Conservation (phyloP, 2,113 vertebrate species). For the Acrocephalus arundinaceus region DNA sequence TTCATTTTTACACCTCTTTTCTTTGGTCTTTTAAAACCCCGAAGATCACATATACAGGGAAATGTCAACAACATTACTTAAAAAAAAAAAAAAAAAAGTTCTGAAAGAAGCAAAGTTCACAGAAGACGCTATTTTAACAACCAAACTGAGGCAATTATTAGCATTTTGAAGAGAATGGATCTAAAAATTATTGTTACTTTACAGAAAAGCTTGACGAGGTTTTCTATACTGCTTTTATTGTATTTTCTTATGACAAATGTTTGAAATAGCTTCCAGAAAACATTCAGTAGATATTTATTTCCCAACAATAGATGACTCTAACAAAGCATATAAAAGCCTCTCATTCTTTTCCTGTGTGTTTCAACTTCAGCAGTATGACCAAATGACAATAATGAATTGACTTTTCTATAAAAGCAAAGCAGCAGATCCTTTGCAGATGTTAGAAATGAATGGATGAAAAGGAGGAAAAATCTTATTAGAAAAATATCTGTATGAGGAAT, state of each 20-base stretch:
- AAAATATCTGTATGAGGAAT: neutral
- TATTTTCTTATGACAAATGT: neutral
- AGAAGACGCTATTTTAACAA: neutral
- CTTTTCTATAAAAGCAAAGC: neutral
- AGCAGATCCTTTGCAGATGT: neutral
- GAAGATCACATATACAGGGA: neutral
- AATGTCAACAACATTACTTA: neutral
- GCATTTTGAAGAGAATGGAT: neutral
- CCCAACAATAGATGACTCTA: slow-evolving; percentile 1
- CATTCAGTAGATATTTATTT: slow-evolving; percentile 26
- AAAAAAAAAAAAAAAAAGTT: neutral
- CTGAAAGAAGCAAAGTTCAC: neutral
- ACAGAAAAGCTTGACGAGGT: neutral
- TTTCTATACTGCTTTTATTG: neutral
- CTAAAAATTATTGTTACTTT: neutral
- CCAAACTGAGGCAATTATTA: neutral
- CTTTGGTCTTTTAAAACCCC: neutral
- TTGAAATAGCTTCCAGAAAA: slow-evolving; percentile 34
- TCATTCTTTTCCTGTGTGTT: neutral
- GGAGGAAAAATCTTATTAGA: neutral
- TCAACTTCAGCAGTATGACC: slow-evolving; percentile 1
- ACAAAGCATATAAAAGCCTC: slow-evolving; percentile 1
- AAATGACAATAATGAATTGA: slow-evolving; percentile 12
- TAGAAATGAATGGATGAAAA: neutral
- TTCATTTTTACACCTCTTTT: neutral